These are phyloP conservation scores for Solea senegalensis DNA, from an alignment of 2,113 vertebrate species.

Conservation along the genomic window DNA sequence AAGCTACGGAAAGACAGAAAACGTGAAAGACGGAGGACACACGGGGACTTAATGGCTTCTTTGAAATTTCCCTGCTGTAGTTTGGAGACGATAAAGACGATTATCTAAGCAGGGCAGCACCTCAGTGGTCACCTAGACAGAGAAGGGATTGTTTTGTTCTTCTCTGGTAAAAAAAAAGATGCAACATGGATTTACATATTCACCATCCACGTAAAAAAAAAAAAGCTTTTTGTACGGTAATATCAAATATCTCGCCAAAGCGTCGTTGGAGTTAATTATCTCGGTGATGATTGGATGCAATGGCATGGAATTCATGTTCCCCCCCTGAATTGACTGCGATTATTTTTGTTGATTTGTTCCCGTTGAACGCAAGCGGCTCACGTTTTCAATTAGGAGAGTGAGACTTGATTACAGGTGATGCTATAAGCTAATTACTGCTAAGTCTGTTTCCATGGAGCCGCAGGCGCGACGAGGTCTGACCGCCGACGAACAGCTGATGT, in stretches of 20 bases:
- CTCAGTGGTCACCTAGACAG: not conserved
- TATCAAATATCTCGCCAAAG: no score
- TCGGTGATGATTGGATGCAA: no score
- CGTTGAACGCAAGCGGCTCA: not conserved
- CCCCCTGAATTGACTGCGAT: no score
- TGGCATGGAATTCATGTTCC: no score
- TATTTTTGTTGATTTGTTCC: not conserved
- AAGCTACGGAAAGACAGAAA: not conserved
- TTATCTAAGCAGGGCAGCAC: not conserved
- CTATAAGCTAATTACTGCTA: not conserved
- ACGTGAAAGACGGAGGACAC: no score
- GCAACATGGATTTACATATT: not conserved
- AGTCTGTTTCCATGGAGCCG: not conserved
- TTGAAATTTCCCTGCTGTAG: slow-evolving; percentile 9
- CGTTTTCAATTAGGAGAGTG: not conserved
- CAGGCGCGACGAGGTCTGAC: not conserved
- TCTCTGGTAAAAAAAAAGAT: not conserved
- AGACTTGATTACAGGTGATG: slow-evolving; percentile 4
- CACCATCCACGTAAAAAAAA: no score
- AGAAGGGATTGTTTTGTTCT: not conserved
- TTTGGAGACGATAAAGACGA: not conserved
- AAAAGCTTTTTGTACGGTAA: no score
- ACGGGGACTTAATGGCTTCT: slow-evolving; percentile 8
- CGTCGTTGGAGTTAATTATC: no score
- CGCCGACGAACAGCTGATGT: no score